phyloP scores from a whole-genome alignment of 2,113 vertebrate species.

The Ginglymostoma cirratum region DNA sequence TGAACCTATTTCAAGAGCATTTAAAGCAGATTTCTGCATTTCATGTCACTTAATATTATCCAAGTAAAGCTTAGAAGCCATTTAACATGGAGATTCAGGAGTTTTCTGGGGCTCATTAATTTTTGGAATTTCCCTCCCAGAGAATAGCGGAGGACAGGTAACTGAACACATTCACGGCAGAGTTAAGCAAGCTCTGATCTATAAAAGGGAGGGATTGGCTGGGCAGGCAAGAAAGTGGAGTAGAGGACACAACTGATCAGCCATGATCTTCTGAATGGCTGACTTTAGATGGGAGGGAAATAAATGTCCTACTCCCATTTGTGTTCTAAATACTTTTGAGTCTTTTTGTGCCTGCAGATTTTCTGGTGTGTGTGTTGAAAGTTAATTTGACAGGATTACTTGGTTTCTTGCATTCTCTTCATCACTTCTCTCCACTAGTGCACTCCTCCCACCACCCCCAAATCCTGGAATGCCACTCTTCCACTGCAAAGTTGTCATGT shows the following conservation, averaged over 20 bases:
- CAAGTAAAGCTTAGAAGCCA: neutral
- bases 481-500: too few species aligned
- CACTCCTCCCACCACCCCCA: too few species aligned
- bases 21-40: neutral
- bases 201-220: neutral
- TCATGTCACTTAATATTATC: too few species aligned
- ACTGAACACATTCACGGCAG: neutral
- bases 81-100: neutral
- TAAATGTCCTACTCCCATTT: too few species aligned
- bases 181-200: neutral
- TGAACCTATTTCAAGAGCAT: neutral
- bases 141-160: too few species aligned
- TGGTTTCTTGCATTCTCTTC: too few species aligned
- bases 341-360: neutral
- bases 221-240: neutral
- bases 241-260: neutral
- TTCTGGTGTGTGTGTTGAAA: too few species aligned
- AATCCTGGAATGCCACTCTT: too few species aligned
- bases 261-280: neutral
- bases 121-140: neutral
- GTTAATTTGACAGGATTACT: too few species aligned
- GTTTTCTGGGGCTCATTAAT: neutral
- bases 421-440: too few species aligned
- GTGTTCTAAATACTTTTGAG: neutral
- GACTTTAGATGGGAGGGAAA: too few species aligned